Evolutionary conservation across 2,113 vertebrate species (phyloP).

Genomic region (Gymnorhina tibicen): DNA sequence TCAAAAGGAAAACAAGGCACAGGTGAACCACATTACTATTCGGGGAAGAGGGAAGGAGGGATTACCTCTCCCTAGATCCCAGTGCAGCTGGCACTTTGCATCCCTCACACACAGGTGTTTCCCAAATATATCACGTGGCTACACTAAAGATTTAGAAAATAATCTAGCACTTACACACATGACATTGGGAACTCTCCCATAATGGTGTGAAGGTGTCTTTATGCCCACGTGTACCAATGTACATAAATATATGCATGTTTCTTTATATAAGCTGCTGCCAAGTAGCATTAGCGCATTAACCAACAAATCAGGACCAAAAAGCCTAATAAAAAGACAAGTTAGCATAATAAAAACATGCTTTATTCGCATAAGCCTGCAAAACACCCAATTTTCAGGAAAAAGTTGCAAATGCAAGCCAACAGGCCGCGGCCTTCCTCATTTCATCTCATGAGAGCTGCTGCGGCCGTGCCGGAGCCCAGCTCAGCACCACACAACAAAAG

Average conservation of each 20-base stretch:
- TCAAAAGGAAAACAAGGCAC: neutral
- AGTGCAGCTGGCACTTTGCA: neutral
- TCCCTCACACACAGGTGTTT: neutral
- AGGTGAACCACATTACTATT: neutral
- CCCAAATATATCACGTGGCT: neutral
- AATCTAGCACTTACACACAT: neutral
- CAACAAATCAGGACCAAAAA: neutral
- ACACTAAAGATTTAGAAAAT: neutral
- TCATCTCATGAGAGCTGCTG: fast-evolving
- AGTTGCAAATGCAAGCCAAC: neutral
- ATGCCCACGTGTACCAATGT: fast-evolving
- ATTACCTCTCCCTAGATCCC: neutral
- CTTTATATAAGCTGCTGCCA: neutral
- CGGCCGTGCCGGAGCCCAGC: fast-evolving
- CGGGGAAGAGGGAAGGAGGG: neutral
- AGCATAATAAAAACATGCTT: neutral
- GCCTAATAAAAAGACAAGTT: neutral
- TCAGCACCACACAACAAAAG: too few relatives aligned
- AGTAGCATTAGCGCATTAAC: neutral
- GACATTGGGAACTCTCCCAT: neutral
- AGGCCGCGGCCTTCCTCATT: fast-evolving
- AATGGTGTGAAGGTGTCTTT: neutral
- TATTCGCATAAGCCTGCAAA: neutral
- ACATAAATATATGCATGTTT: fast-evolving
- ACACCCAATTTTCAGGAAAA: neutral